Evolutionary conservation across 2,113 vertebrate genomes (phyloP).

Genomic region (Coptodon rendalli): DNA sequence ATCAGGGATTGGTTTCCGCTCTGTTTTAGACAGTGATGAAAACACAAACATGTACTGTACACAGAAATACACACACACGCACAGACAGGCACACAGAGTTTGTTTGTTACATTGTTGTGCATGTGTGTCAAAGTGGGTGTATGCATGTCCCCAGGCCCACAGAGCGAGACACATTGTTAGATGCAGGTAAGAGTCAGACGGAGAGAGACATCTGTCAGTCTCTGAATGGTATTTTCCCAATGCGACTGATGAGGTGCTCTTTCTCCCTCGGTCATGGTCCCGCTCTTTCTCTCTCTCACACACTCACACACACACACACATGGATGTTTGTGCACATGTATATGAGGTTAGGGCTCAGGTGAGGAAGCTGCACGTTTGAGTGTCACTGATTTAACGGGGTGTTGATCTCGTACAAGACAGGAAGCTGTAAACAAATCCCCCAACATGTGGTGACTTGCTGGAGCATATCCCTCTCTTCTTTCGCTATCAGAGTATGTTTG

Average conservation of each 20-base stretch:
- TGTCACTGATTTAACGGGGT: constrained; percentile 28
- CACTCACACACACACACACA: neutral
- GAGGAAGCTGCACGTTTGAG: constrained; percentile 9
- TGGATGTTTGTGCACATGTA: neutral
- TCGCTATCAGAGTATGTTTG: neutral
- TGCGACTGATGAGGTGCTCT: constrained; percentile 43
- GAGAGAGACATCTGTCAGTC: constrained; percentile 55
- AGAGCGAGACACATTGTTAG: constrained; percentile 28
- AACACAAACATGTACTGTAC: constrained; percentile 10
- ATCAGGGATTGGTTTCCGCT: constrained; percentile 69
- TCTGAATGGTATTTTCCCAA: constrained; percentile 43
- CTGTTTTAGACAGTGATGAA: constrained; percentile 13
- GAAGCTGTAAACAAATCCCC: constrained; percentile 60
- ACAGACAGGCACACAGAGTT: neutral
- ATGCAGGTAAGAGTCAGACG: constrained; percentile 39
- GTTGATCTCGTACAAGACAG: constrained; percentile 57
- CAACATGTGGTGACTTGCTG: constrained; percentile 53
- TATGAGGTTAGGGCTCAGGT: constrained; percentile 1
- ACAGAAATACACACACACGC: constrained; percentile 1
- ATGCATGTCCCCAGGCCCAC: constrained; percentile 4
- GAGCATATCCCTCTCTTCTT: constrained; percentile 5
- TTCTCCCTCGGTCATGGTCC: neutral
- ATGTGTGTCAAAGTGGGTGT: neutral
- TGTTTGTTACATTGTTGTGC: neutral
- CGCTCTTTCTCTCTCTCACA: neutral